Percentiles rank a stretch among this genome's conserved stretches.
Evolutionary conservation across 2,888 invertebrate species (phyloP).

Genomic region (Empis livida): DNA sequence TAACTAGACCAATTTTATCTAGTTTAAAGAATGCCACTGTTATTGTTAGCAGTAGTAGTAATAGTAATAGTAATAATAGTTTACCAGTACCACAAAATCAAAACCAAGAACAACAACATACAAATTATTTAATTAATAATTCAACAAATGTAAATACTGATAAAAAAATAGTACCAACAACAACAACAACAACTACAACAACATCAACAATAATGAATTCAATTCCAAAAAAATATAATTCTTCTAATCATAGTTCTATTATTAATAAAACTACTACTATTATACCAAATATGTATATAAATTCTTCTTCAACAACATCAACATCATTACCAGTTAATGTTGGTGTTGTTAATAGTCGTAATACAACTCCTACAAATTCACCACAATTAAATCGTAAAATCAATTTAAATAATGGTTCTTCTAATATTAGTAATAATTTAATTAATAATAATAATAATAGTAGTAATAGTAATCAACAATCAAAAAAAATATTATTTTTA

Average conservation of each 20-base stretch:
- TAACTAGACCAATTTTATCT: slow-evolving; percentile 1
- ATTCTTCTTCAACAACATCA: not conserved
- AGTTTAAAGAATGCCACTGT: not conserved
- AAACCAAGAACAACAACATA: slow-evolving; percentile 2
- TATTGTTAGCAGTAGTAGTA: slow-evolving; percentile 4
- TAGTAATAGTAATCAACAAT: slow-evolving; percentile 8
- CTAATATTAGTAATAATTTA: too few species aligned
- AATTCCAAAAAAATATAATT: too few species aligned
- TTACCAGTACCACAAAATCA: slow-evolving; percentile 10
- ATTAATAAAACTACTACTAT: too few species aligned
- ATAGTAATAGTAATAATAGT: slow-evolving; percentile 10
- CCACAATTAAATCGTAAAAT: slow-evolving; percentile 8
- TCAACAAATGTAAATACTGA: too few species aligned
- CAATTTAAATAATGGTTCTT: too few species aligned
- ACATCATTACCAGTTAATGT: slow-evolving; percentile 3
- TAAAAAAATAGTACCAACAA: not conserved
- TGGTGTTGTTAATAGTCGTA: slow-evolving; percentile 4
- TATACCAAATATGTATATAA: too few species aligned
- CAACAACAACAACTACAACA: slow-evolving; percentile 2
- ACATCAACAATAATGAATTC: slow-evolving; percentile 2
- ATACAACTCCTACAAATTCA: slow-evolving; percentile 9
- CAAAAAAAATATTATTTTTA: not conserved
- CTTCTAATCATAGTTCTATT: too few species aligned
- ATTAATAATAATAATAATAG: slow-evolving; percentile 3
- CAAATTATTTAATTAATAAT: not conserved